Percentiles rank a stretch among this genome's conserved stretches.
These are phyloP conservation scores for Dendropsophus ebraccatus DNA, from an alignment of 2,113 vertebrate genomes.

Conservation along the genomic window DNA sequence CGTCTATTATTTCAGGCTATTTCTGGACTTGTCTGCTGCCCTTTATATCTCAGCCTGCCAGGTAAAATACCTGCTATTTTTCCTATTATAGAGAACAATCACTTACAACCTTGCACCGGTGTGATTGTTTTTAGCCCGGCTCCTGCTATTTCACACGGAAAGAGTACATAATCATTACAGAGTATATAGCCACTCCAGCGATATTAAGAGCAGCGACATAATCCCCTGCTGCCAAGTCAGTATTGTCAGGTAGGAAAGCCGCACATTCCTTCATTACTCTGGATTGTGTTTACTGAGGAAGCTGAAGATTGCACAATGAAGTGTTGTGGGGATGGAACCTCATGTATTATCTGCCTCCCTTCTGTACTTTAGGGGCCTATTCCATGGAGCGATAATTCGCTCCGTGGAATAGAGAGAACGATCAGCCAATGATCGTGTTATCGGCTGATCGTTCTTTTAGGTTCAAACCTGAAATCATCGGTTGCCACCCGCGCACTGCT, in stretches of 20 bases:
- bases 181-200: constrained; percentile 3
- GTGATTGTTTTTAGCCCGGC: neutral
- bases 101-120: neutral
- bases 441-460: too few relatives aligned
- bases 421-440: too few relatives aligned
- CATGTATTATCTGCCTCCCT: neutral
- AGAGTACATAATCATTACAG: constrained; percentile 4
- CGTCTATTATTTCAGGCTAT: neutral
- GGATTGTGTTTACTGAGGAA: constrained; percentile 5
- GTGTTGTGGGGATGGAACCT: too few relatives aligned
- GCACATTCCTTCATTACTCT: neutral
- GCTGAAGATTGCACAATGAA: neutral
- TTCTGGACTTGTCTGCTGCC: neutral
- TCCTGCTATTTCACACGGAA: neutral
- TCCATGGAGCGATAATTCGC: too few relatives aligned
- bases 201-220: constrained; percentile 29
- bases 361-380: too few relatives aligned
- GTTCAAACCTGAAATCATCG: too few relatives aligned
- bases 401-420: too few relatives aligned
- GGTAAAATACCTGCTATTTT: neutral
- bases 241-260: too few relatives aligned
- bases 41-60: neutral
- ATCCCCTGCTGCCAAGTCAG: neutral
- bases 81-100: neutral
- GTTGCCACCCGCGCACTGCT: too few relatives aligned